phyloP scores from a whole-genome alignment of 2,888 invertebrate genomes.

The Papilio gigon region DNA sequence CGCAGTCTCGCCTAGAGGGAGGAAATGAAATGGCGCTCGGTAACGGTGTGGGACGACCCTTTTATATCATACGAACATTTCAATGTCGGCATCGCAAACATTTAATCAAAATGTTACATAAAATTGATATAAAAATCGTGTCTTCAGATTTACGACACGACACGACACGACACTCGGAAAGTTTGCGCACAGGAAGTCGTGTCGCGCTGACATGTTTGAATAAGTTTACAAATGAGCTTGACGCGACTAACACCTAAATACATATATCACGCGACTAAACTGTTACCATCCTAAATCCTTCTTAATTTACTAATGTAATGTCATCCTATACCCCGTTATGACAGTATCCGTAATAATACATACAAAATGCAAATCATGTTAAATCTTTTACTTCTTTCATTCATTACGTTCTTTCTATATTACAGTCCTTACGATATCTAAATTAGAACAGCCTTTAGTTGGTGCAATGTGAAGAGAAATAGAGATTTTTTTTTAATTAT shows the following conservation, averaged over 20 bases:
- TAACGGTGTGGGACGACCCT: constrained; percentile 5
- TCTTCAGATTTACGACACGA: constrained; percentile 32
- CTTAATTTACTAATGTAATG: not conserved
- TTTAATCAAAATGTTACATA: constrained; percentile 33
- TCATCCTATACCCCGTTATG: no score
- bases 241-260: not conserved
- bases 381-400: no score
- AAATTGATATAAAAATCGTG: constrained; percentile 19
- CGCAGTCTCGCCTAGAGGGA: constrained; percentile 11
- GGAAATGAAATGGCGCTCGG: constrained; percentile 13
- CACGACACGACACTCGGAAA: constrained; percentile 20
- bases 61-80: constrained; percentile 23
- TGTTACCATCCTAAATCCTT: not conserved
- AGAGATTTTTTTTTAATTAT: not conserved
- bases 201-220: constrained; percentile 17
- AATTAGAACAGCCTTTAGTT: not conserved
- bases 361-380: not conserved
- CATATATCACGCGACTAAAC: constrained; percentile 1
- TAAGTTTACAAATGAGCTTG: constrained; percentile 11
- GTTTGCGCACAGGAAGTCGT: constrained; percentile 26
- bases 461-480: not conserved
- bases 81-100: constrained; percentile 7
- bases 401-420: not conserved
- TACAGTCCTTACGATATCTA: not conserved
- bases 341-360: not conserved